Evolutionary conservation across 2,113 vertebrate species (phyloP), one percentile per base, ranked within the genome.

Genomic region (Pleuronectes platessa): DNA sequence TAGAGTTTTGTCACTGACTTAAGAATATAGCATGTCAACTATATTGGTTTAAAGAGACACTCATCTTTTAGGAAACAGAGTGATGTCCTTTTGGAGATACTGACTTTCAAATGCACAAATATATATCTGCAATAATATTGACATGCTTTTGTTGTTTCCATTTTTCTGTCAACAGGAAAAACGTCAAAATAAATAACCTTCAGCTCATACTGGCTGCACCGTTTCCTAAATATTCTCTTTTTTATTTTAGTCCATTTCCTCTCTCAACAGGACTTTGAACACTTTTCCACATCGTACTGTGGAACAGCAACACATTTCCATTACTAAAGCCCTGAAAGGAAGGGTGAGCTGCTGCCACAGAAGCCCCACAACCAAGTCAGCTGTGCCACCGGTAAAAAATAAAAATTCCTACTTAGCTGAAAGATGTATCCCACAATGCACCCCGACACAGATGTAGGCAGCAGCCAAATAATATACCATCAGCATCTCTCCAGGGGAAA

Each of bases 401-500:
- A 76, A 23, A 59, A 26, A 45, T 35, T 40, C 60, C 27, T 45
- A 27, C 62, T 55, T 26, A 67, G 61, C 61, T 54, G 31, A 27
- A 71, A 70, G 77, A 51, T 42, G 62, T 51, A 61, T 63, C 74
- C 65, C 59, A 59, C 40, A 79, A 81, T 83, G 73, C 78, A 75
- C 49, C n/a, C 42, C 61, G 79, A 71, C 80, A 78, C 61, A 79
- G 68, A 85, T 70, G 71, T 53, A 81, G 47, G 79, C 84, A 78
- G 76, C 61, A 78, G 80, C 75, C 75, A 78, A 79, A 83, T 84
- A 53, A 85, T 72, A 73, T 49, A 78, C 58, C 62, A 79, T 81
- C 59, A 86, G 71, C 66, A 74, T 71, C 58, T 81, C 78, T 82
- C 78, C 21, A 31, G 31, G 13, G 84, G 47, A 73, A 24, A 53